Conservation (phyloP, 2,113 vertebrate species). For the Cyprinodon variegatus region DNA sequence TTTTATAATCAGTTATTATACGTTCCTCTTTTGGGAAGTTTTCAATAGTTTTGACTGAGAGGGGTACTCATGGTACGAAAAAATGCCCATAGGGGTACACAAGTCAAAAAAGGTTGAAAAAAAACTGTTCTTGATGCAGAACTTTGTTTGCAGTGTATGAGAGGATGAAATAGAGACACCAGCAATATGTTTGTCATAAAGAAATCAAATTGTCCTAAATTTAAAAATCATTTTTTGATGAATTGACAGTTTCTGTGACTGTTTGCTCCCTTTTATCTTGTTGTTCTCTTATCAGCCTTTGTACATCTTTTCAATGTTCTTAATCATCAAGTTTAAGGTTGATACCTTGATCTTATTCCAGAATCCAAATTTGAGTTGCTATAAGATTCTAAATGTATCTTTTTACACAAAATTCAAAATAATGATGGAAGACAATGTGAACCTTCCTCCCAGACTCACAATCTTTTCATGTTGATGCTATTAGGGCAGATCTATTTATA, state of each 20-base stretch:
- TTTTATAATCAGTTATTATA: too few species aligned
- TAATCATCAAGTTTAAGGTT: neutral
- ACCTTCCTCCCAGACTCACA: too few species aligned
- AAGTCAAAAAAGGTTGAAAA: too few species aligned
- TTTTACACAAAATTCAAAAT: neutral
- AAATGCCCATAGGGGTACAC: too few species aligned
- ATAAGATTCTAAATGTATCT: neutral
- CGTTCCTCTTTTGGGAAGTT: too few species aligned
- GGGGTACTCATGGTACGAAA: too few species aligned
- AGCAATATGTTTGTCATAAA: neutral
- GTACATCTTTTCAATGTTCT: neutral
- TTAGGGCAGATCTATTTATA: neutral
- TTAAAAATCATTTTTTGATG: neutral
- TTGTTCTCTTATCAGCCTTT: neutral
- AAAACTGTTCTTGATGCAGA: conserved; percentile 8
- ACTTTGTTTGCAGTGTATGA: conserved; percentile 30
- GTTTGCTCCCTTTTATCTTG: neutral
- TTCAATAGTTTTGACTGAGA: too few species aligned
- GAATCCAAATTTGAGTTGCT: neutral
- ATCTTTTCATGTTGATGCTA: neutral
- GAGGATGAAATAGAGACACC: neutral
- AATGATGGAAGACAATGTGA: too few species aligned
- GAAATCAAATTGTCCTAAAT: neutral
- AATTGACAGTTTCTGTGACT: neutral
- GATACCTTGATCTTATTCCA: neutral